Conservation (phyloP, 2,888 invertebrate species). For the Leptopilina drosophilae region DNA sequence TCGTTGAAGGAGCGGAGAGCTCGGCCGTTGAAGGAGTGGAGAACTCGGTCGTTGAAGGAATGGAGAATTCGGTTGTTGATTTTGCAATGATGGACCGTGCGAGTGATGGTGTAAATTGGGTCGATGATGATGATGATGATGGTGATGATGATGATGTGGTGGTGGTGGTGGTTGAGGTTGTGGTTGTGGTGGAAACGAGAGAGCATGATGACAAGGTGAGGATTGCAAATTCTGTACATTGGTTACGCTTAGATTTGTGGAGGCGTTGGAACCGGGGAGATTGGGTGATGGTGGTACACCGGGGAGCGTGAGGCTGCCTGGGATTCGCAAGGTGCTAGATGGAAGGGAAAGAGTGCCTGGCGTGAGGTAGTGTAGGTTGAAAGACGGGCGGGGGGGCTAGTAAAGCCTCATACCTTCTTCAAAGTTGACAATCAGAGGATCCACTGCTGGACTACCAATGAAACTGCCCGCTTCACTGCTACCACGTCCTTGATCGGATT, state of each 20-base stretch:
- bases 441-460: slow-evolving; percentile 79
- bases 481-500: slow-evolving; percentile 73
- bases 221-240: slow-evolving; percentile 68
- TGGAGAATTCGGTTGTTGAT: slow-evolving; percentile 35
- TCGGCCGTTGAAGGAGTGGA: slow-evolving; percentile 46
- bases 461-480: slow-evolving; percentile 75
- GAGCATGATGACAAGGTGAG: slow-evolving; percentile 67
- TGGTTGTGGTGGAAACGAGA: slow-evolving; percentile 54
- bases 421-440: slow-evolving; percentile 87
- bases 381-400: slow-evolving; percentile 78
- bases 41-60: slow-evolving; percentile 39
- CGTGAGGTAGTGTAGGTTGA: slow-evolving; percentile 76
- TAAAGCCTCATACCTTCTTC: slow-evolving; percentile 91
- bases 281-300: slow-evolving; percentile 53
- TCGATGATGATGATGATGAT: background rate
- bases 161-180: slow-evolving; percentile 38
- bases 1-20: slow-evolving; percentile 53
- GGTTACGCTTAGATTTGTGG: slow-evolving; percentile 64
- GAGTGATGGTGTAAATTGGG: background rate
- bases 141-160: slow-evolving; percentile 18
- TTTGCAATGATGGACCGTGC: slow-evolving; percentile 31
- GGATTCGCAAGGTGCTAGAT: slow-evolving; percentile 61
- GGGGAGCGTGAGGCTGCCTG: slow-evolving; percentile 53
- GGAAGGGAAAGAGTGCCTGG: slow-evolving; percentile 73
- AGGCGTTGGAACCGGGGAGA: slow-evolving; percentile 68